phyloP scores from a whole-genome alignment of 2,888 invertebrate species.

The Scaptomyza reducta region DNA sequence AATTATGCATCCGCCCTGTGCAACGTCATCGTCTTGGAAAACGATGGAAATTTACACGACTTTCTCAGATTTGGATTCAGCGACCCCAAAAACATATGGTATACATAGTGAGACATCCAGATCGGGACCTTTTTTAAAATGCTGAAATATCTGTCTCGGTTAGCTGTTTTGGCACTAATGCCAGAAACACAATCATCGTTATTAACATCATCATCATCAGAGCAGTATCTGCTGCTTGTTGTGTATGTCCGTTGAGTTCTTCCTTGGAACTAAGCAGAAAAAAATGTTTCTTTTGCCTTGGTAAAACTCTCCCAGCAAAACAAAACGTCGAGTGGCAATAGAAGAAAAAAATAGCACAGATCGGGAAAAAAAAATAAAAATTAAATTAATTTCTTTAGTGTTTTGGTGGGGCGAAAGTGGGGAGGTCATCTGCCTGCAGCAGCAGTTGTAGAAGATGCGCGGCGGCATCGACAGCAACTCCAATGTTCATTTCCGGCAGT shows the following conservation, averaged over 20 bases:
- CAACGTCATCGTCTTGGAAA: constrained; percentile 1
- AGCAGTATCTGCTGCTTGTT: constrained; percentile 22
- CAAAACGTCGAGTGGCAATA: constrained; percentile 70
- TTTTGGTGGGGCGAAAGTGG: constrained; percentile 51
- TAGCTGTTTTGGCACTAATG: no score
- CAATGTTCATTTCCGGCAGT: constrained; percentile 79
- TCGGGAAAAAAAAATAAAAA: constrained; percentile 69
- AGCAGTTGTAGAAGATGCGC: constrained; percentile 21
- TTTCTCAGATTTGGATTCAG: no score
- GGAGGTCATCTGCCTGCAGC: constrained; percentile 20
- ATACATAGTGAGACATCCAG: no score
- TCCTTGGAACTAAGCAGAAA: not conserved
- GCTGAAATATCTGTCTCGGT: not conserved
- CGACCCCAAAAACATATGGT: no score
- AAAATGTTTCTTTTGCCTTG: constrained; percentile 39
- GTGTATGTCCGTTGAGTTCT: constrained; percentile 11
- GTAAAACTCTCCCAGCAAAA: constrained; percentile 53
- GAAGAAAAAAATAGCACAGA: constrained; percentile 39
- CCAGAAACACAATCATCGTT: not conserved
- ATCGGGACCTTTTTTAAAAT: no score
- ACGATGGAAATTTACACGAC: not conserved
- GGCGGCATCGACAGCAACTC: constrained; percentile 45
- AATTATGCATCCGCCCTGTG: constrained; percentile 52
- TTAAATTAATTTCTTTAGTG: constrained; percentile 84
- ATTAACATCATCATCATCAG: constrained; percentile 20